Base-by-base conservation (phyloP, 1,140 invertebrate genomes). In the Sycobia sp. region DNA sequence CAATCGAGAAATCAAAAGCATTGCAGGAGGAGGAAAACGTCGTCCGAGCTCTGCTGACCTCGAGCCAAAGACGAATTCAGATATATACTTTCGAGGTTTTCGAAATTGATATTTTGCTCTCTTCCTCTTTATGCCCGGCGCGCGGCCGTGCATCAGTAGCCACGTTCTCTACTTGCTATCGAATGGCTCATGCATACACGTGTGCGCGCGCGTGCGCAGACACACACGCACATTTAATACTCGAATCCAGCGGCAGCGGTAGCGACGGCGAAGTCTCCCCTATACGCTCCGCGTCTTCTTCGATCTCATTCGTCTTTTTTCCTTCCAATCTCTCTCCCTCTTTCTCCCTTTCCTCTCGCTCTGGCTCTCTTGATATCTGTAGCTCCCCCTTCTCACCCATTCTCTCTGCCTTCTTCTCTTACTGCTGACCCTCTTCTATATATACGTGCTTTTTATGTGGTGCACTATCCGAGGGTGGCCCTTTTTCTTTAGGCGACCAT, bases 71-170 rank as follows among this genome's bases (percentile, higher is more conserved):
- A 49, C 47, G 47, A 27, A 32, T 49, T 49, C 47, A n/a, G n/a
- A n/a, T n/a, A n/a, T n/a, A 16, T 49, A 71, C 65, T 71, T 72
- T 71, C 70, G 65, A 66, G 67, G 65, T 71, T 74, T 72, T 68
- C 67, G 71, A 73, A 76, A 76, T 74, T 70, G 69, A 76, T 75
- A 75, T 77, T 75, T 77, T 73, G 73, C 59, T 65, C 39, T 58
- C 50, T 70, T 59, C 65, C 66, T 69, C 63, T 73, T 71, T 73
- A 67, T 71, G 66, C 55, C 66, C 66, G 66, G 4, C 11, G 29
- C 11, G 5, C 29, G 67, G 66, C 16, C 32, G 7, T 34, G 47
- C n/a, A n/a, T 4, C 32, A 32, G 47, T 16, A 49, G 25, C 47
- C 34, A 25, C 57, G 43, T n/a, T n/a, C n/a, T n/a, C n/a, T n/a